These are phyloP conservation scores for Anodontia alba DNA, from an alignment of 2,888 invertebrate genomes.

Conservation along the genomic window DNA sequence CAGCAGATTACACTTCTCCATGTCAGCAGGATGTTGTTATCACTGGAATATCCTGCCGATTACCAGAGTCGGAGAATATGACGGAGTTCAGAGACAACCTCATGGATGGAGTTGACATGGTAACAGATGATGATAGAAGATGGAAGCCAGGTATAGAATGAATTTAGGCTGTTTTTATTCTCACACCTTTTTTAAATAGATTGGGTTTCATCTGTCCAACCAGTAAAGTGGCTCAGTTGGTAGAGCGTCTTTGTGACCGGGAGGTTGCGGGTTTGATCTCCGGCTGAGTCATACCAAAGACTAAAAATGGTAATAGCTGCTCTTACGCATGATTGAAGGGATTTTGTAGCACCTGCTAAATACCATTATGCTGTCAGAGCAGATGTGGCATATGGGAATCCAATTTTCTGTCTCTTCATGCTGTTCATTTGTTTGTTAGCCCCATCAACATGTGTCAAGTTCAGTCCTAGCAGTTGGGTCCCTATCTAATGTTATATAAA, in stretches of 20 bases:
- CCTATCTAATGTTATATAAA: too few relatives aligned
- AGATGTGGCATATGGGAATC: too few relatives aligned
- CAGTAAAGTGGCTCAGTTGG: neutral
- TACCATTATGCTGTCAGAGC: too few relatives aligned
- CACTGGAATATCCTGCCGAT: conserved; percentile 87
- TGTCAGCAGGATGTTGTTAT: conserved; percentile 82
- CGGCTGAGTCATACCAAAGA: too few relatives aligned
- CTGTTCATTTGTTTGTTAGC: too few relatives aligned
- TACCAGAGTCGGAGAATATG: conserved; percentile 95
- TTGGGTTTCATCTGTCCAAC: neutral
- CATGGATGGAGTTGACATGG: conserved; percentile 95
- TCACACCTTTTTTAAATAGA: neutral
- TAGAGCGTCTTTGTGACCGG: neutral
- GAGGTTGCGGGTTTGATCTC: too few relatives aligned
- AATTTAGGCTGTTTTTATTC: neutral
- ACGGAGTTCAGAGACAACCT: conserved; percentile 97
- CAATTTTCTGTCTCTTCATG: too few relatives aligned
- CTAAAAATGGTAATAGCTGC: too few relatives aligned
- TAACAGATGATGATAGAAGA: conserved; percentile 95
- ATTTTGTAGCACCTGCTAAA: too few relatives aligned
- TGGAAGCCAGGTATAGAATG: conserved; percentile 90
- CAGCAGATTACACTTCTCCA: neutral
- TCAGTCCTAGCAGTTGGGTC: too few relatives aligned
- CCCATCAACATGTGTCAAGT: too few relatives aligned
- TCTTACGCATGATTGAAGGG: too few relatives aligned